Evolutionary conservation across 2,113 vertebrate species (phyloP), one percentile per base, ranked within the genome.

Genomic region (Calidris pugnax): DNA sequence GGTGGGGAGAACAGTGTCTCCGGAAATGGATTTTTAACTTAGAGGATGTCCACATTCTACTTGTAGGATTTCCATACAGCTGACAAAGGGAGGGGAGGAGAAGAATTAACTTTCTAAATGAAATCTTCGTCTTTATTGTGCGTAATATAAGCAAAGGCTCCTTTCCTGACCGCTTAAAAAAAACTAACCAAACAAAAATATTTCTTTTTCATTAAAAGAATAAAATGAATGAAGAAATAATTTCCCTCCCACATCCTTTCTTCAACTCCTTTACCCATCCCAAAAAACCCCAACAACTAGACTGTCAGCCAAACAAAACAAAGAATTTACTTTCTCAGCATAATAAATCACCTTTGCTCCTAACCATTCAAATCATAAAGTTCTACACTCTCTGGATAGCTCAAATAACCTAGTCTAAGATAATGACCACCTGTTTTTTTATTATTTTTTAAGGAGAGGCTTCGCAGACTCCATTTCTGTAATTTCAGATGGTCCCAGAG

Each of bases 191-290:
- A 96, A 97, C 60, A 97, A 92, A 93, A 92, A 82, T 94, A 57
- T 97, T 97, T 96, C 89, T 85, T 95, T 97, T 97, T 97, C 89
- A 95, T 95, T 95, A 95, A 66, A 8, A 85, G 86, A 95, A 95
- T 76, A 95, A 87, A 93, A 95, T 89, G 90, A 96, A 93, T 92
- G 93, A 73, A 96, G 81, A 94, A 96, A 96, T 91, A 81, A 95
- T 94, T 91, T 94, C 74, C 91, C 94, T 96, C 96, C 94, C 89
- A 96, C 93, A 94, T 97, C 89, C 94, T 79, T 94, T 95, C 77
- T 91, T 89, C 93, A 91, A 89, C 74, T 95, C 69, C 86, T 71
- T 95, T 82, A 78, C 48, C 57, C 84, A 93, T 76, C 91, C 73
- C 60, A 33, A 87, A 80, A 86, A 90, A 4, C 6, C 55, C 94